A percentile compares a stretch with the other conserved stretches of the same genome.
Evolutionary conservation across 2,797 vertebrate species (phyloP).

Genomic region (Sphenodon punctatus): DNA sequence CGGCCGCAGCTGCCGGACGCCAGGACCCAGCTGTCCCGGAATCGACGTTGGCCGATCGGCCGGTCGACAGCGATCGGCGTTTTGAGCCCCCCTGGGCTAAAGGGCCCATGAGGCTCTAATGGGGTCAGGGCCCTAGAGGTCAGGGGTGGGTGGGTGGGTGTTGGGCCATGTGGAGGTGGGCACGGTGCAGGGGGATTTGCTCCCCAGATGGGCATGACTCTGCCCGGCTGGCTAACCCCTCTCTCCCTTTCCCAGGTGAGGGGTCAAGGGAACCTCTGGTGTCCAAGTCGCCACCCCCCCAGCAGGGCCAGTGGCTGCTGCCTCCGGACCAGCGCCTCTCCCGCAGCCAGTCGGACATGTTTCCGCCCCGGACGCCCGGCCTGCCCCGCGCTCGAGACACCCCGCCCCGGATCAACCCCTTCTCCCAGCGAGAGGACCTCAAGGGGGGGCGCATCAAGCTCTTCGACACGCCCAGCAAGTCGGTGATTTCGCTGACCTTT

Average conservation of each 20-base stretch:
- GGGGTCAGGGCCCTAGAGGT: too few relatives aligned
- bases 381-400: constrained; percentile 56
- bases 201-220: too few relatives aligned
- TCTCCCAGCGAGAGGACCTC: constrained; percentile 92
- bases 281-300: not conserved
- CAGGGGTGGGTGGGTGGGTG: too few relatives aligned
- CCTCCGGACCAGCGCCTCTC: constrained; percentile 80
- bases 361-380: constrained; percentile 63
- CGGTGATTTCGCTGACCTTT: constrained; percentile 88
- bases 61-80: too few relatives aligned
- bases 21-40: too few relatives aligned
- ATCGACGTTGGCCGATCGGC: too few relatives aligned
- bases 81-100: too few relatives aligned
- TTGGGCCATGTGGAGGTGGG: too few relatives aligned
- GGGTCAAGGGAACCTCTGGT: not conserved
- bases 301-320: constrained; percentile 24
- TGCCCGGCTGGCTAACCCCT: not conserved
- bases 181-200: too few relatives aligned
- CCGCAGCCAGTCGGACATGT: constrained; percentile 88
- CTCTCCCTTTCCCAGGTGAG: constrained; percentile 45
- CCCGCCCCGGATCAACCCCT: constrained; percentile 88
- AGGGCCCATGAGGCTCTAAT: too few relatives aligned
- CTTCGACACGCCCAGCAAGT: constrained; percentile 93
- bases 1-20: too few relatives aligned
- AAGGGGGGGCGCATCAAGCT: constrained; percentile 96